phyloP scores from a whole-genome alignment of 1,140 invertebrate species.

The Ceratitis capitata region DNA sequence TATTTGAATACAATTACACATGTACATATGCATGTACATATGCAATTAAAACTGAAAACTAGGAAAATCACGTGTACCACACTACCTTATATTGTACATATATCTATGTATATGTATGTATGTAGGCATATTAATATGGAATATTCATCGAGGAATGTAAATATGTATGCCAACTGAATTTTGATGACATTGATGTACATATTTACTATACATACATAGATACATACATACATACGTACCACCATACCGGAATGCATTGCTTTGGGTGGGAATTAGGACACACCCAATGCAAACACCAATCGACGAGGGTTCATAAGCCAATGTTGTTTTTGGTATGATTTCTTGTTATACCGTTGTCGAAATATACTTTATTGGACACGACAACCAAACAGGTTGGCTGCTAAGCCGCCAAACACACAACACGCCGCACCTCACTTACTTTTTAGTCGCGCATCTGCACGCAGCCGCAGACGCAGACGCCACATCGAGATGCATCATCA shows the following conservation, averaged over 20 bases:
- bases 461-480: not conserved
- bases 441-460: not conserved
- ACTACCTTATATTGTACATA: no score
- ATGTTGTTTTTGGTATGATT: slow-evolving; percentile 1
- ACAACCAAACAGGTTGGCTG: not conserved
- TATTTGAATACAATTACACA: no score
- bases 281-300: not conserved
- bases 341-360: not conserved
- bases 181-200: not conserved
- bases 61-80: no score
- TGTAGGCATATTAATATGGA: not conserved
- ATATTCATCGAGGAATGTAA: no score
- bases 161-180: not conserved
- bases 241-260: not conserved
- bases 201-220: no score
- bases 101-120: not conserved
- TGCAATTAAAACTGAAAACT: no score
- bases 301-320: not conserved
- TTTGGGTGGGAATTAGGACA: slow-evolving; percentile 27
- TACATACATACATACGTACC: not conserved
- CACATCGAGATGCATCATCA: not conserved
- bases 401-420: not conserved
- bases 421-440: not conserved
- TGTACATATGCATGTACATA: not conserved
- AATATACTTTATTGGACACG: slow-evolving; percentile 13